phyloP scores from a whole-genome alignment of 30 jellyfish, hydroid and myxozoan genomes.

The Catostylus mosaicus region DNA sequence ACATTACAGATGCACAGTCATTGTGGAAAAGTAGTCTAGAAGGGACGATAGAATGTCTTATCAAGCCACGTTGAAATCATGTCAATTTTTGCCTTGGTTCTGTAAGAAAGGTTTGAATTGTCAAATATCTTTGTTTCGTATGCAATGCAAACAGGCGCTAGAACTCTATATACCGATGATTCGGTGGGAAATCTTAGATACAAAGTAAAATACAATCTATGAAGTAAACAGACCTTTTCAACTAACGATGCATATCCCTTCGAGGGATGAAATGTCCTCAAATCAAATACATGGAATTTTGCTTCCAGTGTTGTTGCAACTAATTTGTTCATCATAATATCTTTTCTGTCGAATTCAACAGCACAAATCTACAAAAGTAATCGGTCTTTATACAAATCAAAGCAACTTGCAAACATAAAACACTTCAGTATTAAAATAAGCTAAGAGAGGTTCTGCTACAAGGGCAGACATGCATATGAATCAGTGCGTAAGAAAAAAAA shows the following conservation, averaged over 20 bases:
- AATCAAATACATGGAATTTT: constrained; percentile 87
- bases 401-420: not conserved
- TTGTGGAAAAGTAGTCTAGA: too few relatives aligned
- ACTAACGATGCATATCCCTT: constrained; percentile 83
- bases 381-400: not conserved
- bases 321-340: constrained; percentile 88
- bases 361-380: constrained; percentile 74
- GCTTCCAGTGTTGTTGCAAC: constrained; percentile 96
- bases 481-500: not conserved
- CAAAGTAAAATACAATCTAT: too few relatives aligned
- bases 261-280: constrained; percentile 86
- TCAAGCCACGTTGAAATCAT: too few relatives aligned
- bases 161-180: too few relatives aligned
- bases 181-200: too few relatives aligned
- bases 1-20: too few relatives aligned
- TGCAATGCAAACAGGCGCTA: too few relatives aligned
- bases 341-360: constrained; percentile 87
- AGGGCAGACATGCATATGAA: not conserved
- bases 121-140: too few relatives aligned
- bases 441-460: not conserved
- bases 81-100: too few relatives aligned
- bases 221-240: constrained; percentile 69
- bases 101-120: too few relatives aligned
- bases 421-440: not conserved
- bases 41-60: too few relatives aligned